Evolutionary conservation across 1,140 invertebrate species (phyloP).

Genomic region (Drosophila takahashii): DNA sequence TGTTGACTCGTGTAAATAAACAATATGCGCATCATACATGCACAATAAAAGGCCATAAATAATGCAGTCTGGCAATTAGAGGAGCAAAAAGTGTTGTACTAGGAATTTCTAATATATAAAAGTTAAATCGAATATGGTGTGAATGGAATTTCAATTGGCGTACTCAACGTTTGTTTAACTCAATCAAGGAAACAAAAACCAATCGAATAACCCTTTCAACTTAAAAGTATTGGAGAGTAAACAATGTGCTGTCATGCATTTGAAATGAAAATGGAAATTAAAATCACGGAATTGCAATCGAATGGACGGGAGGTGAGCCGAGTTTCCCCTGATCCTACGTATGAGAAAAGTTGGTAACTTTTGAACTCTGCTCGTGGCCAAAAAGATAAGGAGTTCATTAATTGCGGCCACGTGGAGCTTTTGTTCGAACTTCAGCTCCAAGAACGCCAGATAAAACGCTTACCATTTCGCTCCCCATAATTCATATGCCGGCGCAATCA

Average conservation of each 20-base stretch:
- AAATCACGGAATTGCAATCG: constrained; percentile 6
- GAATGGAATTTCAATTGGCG: constrained; percentile 59
- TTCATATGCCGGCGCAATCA: constrained; percentile 52
- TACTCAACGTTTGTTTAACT: constrained; percentile 45
- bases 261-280: constrained; percentile 32
- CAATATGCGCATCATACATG: constrained; percentile 38
- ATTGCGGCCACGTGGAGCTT: constrained; percentile 25
- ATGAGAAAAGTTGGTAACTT: background rate
- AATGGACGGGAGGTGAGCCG: background rate
- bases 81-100: constrained; percentile 30
- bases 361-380: constrained; percentile 5
- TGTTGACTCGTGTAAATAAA: constrained; percentile 57
- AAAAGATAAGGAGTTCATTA: constrained; percentile 24
- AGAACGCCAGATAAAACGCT: constrained; percentile 7
- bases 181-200: constrained; percentile 20
- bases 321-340: background rate
- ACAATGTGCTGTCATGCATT: constrained; percentile 34
- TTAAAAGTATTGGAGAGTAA: constrained; percentile 25
- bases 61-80: constrained; percentile 65
- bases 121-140: constrained; percentile 47
- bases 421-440: background rate
- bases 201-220: constrained; percentile 12
- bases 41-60: constrained; percentile 61
- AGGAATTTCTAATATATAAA: constrained; percentile 28
- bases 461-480: constrained; percentile 35